Evolutionary conservation across 2,888 invertebrate genomes (phyloP), one percentile per base, ranked within the genome.

Genomic region (Heliconius aoede): DNA sequence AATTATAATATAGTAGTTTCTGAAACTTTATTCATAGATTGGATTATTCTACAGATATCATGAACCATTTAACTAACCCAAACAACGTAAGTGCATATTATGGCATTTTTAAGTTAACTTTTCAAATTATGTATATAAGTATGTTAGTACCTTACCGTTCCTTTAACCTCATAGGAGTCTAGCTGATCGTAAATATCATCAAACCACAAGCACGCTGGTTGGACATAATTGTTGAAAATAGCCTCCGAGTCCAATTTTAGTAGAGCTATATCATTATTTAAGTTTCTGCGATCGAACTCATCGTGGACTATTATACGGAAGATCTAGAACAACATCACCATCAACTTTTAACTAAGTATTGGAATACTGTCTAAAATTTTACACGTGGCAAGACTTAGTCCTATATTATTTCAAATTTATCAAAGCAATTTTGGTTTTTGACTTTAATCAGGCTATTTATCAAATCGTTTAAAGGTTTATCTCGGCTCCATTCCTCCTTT

Each of bases 161-260:
- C 76, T 32, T 32, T 73, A 15, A 76, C 55, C 73, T 60, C 32
- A 24, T 61, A 60, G n/a, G 32, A 58, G 26, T 61, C 60, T 21
- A 72, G 58, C 26, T 61, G 61, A 61, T 61, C 60, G 28, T 72
- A 72, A 11, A 60, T 13, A 40, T 61, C 61, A 26, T 72, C 61
- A 21, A 74, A 75, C 78, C 78, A 78, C 40, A 78, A 28, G 24
- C 78, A 78, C 3, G 78, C 72, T 18, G 78, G 75, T 73, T 78
- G 72, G n/a, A 78, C 74, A 30, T 75, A 78, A 73, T 78, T 55
- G 24, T 72, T 69, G 55, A 75, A 78, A 32, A 18, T 26, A 26
- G 51, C 76, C 72, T 78, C 75, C n/a, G 72, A 67, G 55, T 72
- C 75, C 36, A 78, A 69, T 55, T 78, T 72, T 2, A 78, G n/a